These are phyloP conservation scores for Sternarchorhynchus goeldii DNA, from an alignment of 2,797 vertebrate genomes.

Conservation along the genomic window DNA sequence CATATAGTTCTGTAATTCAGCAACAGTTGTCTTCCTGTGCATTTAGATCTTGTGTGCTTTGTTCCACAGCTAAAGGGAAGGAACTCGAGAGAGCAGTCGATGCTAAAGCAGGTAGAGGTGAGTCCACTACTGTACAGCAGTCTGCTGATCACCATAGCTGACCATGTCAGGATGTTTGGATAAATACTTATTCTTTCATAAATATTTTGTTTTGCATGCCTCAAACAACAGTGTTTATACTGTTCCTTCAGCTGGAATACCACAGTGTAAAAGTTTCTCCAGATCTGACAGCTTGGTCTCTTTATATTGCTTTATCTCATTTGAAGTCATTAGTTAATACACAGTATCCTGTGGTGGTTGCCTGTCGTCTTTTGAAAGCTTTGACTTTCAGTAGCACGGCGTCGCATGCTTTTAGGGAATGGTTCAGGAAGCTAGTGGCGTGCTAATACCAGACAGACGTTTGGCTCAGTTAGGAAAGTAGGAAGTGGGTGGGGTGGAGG, in stretches of 20 bases:
- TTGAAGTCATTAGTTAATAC: not conserved
- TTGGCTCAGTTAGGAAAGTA: not conserved
- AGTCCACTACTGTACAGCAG: slow-evolving; percentile 57
- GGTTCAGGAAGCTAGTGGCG: too few relatives aligned
- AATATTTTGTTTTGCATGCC: not conserved
- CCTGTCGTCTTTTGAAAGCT: not conserved
- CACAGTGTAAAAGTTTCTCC: not conserved
- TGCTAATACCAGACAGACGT: not conserved
- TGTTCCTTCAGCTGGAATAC: not conserved
- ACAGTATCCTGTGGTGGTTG: not conserved
- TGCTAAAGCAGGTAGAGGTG: slow-evolving; percentile 85
- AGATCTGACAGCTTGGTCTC: not conserved
- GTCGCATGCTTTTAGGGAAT: not conserved
- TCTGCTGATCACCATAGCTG: not conserved
- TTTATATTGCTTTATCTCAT: not conserved
- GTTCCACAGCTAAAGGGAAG: slow-evolving; percentile 91
- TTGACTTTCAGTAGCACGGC: not conserved
- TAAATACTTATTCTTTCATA: not conserved
- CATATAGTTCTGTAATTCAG: not conserved
- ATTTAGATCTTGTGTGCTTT: slow-evolving; percentile 30
- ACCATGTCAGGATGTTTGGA: not conserved
- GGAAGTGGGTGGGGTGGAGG: not conserved
- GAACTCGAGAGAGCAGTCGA: slow-evolving; percentile 88
- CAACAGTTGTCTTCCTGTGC: slow-evolving; percentile 1
- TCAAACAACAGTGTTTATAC: too few relatives aligned